Conservation (phyloP, 1,140 invertebrate genomes). For the Drosophila paulistorum region DNA sequence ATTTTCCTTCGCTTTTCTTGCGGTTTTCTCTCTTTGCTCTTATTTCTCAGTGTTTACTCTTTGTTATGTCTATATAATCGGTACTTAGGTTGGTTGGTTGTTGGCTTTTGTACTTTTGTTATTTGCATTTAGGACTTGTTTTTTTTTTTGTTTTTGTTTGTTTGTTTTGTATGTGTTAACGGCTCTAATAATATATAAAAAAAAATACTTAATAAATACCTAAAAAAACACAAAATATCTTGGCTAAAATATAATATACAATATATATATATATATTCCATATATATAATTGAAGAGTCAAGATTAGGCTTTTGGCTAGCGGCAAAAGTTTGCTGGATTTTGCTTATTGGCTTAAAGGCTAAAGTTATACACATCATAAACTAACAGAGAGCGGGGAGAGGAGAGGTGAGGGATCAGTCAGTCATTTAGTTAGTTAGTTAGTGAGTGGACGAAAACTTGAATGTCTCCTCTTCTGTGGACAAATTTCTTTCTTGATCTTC, state of each 20-base stretch:
- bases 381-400: background rate
- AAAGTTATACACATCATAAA: constrained; percentile 36
- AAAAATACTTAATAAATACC: constrained; percentile 75
- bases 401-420: background rate
- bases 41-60: constrained; percentile 12
- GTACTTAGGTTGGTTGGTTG: constrained; percentile 82
- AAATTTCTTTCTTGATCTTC: background rate
- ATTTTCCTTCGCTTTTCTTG: constrained; percentile 21
- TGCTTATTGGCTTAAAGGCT: constrained; percentile 22
- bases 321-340: constrained; percentile 59
- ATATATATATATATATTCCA: constrained; percentile 28
- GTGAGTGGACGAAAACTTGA: background rate
- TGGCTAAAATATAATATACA: constrained; percentile 35
- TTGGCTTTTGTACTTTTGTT: constrained; percentile 82
- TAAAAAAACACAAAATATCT: constrained; percentile 43
- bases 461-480: too few species aligned
- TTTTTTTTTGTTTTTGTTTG: constrained; percentile 42
- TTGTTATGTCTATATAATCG: constrained; percentile 72
- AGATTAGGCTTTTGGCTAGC: constrained; percentile 50
- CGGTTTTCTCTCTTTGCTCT: constrained; percentile 42
- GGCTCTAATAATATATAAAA: constrained; percentile 65
- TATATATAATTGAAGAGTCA: constrained; percentile 29
- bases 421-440: background rate
- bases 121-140: constrained; percentile 81
- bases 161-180: constrained; percentile 43